These are phyloP conservation scores for Nomada ferruginata DNA, from an alignment of 2,888 invertebrate species.

Conservation along the genomic window DNA sequence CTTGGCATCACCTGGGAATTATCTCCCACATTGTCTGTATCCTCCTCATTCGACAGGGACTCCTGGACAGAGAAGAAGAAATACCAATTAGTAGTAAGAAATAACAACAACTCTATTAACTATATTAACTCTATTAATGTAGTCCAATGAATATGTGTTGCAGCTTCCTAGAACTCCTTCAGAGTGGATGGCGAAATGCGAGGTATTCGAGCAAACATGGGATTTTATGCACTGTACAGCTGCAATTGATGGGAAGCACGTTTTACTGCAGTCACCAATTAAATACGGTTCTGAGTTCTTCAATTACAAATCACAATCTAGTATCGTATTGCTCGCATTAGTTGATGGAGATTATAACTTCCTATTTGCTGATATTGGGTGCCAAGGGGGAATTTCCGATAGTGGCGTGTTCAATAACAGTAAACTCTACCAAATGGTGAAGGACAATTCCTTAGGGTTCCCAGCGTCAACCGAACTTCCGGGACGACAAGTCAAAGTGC, in stretches of 20 bases:
- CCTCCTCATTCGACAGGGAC: not conserved
- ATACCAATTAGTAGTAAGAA: not conserved
- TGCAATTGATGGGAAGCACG: too few relatives aligned
- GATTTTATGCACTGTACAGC: not conserved
- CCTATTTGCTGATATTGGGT: not conserved
- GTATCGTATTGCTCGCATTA: slow-evolving; percentile 2
- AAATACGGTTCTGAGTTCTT: slow-evolving; percentile 1
- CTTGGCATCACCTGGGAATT: not conserved
- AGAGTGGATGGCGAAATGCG: slow-evolving; percentile 3
- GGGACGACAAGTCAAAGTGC: not conserved
- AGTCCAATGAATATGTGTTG: not conserved
- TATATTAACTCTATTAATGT: not conserved
- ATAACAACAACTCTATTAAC: slow-evolving; percentile 2
- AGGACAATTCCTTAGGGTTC: not conserved
- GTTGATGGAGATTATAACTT: not conserved
- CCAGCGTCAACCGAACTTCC: not conserved
- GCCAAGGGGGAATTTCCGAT: not conserved
- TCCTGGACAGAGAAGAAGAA: not conserved
- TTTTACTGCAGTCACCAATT: not conserved
- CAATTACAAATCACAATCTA: not conserved
- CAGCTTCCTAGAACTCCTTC: not conserved
- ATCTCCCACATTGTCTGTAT: not conserved
- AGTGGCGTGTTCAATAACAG: too few relatives aligned
- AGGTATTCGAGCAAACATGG: not conserved
- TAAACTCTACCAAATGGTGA: not conserved